These are phyloP conservation scores for Hermaeophaga mercurialis DNA, from an alignment of 2,888 invertebrate species.

Conservation along the genomic window DNA sequence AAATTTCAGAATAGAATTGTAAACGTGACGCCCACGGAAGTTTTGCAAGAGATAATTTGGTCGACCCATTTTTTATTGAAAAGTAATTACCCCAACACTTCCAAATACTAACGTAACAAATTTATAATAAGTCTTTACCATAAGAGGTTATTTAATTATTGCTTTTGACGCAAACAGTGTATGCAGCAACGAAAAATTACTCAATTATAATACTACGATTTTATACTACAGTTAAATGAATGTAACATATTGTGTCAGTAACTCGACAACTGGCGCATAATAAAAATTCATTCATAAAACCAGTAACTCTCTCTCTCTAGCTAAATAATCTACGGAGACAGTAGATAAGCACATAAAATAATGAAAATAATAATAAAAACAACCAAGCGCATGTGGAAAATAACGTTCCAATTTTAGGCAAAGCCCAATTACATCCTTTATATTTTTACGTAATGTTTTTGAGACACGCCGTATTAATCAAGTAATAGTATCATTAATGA, in stretches of 20 bases:
- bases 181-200: neutral
- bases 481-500: too few species aligned
- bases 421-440: too few species aligned
- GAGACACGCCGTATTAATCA: too few species aligned
- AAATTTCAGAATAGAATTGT: constrained; percentile 4
- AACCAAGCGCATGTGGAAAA: too few species aligned
- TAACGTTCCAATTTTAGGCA: too few species aligned
- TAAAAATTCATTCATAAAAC: neutral
- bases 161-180: neutral
- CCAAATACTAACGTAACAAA: too few species aligned
- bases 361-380: too few species aligned
- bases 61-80: neutral
- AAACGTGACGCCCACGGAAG: neutral
- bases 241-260: neutral
- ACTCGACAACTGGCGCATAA: neutral
- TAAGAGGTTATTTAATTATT: neutral
- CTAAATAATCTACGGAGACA: too few species aligned
- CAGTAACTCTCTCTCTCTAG: too few species aligned
- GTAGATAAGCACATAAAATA: too few species aligned
- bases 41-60: constrained; percentile 1
- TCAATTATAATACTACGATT: neutral
- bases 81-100: neutral
- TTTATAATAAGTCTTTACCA: too few species aligned
- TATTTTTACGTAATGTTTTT: too few species aligned
- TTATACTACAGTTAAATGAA: neutral